These are phyloP conservation scores for Drosophila ogumai DNA, from an alignment of 1,140 invertebrate genomes.

Conservation along the genomic window DNA sequence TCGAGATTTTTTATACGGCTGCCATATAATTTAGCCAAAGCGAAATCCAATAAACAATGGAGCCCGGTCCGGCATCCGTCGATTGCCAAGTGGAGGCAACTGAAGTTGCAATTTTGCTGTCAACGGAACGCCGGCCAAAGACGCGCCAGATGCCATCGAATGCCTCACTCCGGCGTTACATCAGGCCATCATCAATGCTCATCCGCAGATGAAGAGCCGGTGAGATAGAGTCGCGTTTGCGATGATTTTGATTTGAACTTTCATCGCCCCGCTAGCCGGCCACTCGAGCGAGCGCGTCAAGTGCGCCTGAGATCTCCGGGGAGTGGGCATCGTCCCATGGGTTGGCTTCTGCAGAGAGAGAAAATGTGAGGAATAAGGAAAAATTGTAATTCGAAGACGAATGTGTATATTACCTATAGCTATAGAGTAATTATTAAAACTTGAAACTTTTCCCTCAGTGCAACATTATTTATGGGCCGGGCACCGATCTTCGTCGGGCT, in stretches of 20 bases:
- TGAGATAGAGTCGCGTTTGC: slow-evolving; percentile 23
- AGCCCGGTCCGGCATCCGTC: slow-evolving; percentile 36
- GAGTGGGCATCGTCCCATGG: slow-evolving; percentile 15
- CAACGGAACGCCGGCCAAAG: slow-evolving; percentile 58
- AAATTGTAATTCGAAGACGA: not conserved
- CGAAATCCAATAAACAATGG: slow-evolving; percentile 76
- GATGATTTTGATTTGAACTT: slow-evolving; percentile 55
- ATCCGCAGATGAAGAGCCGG: slow-evolving; percentile 20
- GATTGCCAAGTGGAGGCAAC: slow-evolving; percentile 42
- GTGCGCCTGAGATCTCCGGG: slow-evolving; percentile 15
- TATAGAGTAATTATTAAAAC: too few species aligned
- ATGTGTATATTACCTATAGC: too few species aligned
- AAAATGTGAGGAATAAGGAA: not conserved
- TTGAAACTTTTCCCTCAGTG: slow-evolving; percentile 16
- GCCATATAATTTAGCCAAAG: slow-evolving; percentile 76
- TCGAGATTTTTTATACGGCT: slow-evolving; percentile 61
- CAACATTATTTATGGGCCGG: slow-evolving; percentile 16
- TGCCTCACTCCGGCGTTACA: slow-evolving; percentile 59
- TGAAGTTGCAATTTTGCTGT: slow-evolving; percentile 83
- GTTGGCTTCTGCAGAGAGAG: slow-evolving; percentile 4
- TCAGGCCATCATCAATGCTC: slow-evolving; percentile 20
- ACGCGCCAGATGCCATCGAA: slow-evolving; percentile 75
- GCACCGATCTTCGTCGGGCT: slow-evolving; percentile 7
- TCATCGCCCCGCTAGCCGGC: slow-evolving; percentile 47
- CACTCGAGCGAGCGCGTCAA: slow-evolving; percentile 47